phyloP scores from a whole-genome alignment of 1,140 invertebrate genomes.

The Listronotus bonariensis region DNA sequence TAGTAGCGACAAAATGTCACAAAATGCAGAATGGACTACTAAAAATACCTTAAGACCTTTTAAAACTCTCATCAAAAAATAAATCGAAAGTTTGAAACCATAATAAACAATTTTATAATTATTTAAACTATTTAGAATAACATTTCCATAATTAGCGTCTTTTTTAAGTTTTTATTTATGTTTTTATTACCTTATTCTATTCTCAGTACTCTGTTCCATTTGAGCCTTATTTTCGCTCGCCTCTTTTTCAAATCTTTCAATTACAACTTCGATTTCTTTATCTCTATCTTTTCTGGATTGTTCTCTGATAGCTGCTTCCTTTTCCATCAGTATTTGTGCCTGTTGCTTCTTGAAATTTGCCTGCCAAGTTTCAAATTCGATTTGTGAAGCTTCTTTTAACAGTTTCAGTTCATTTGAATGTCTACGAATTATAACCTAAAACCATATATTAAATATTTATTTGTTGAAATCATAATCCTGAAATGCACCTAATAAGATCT shows the following conservation, averaged over 20 bases:
- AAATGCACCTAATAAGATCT: no score
- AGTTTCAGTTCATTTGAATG: constrained; percentile 62
- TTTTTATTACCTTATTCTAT: constrained; percentile 60
- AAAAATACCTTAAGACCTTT: no score
- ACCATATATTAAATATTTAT: neutral
- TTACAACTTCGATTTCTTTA: constrained; percentile 68
- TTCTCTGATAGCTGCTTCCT: constrained; percentile 63
- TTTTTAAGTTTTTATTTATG: no score
- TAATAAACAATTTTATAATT: no score
- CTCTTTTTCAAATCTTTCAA: constrained; percentile 67
- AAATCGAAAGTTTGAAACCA: no score
- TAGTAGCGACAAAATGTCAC: no score
- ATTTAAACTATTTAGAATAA: no score
- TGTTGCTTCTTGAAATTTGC: constrained; percentile 63
- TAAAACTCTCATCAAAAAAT: no score
- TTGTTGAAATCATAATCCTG: no score
- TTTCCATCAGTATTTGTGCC: constrained; percentile 59
- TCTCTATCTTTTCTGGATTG: constrained; percentile 67
- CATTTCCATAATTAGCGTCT: no score
- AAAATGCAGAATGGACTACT: no score
- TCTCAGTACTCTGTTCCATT: constrained; percentile 63
- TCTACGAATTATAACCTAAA: constrained; percentile 46
- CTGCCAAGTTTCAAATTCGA: constrained; percentile 63
- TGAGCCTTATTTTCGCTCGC: constrained; percentile 57
- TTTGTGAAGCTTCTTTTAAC: constrained; percentile 60